Conservation (phyloP, 2,888 invertebrate genomes). For the Sarcophaga carnaria region DNA sequence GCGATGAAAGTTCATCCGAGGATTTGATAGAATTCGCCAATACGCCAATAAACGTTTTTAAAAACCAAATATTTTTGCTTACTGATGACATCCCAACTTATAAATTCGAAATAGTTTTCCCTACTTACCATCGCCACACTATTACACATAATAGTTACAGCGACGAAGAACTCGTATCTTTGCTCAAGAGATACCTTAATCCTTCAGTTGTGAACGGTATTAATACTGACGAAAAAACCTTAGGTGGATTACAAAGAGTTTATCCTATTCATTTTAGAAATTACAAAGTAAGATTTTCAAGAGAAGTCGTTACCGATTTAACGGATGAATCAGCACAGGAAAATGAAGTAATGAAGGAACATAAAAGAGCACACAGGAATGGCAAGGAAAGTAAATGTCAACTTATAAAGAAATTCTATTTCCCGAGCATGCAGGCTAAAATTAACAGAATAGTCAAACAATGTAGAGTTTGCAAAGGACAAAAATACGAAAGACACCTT, state of each 20-base stretch:
- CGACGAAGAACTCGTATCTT: not conserved
- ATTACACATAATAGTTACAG: not conserved
- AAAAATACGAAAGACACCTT: too few species aligned
- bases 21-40: too few species aligned
- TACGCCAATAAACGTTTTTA: too few species aligned
- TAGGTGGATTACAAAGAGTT: not conserved
- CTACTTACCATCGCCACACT: constrained; percentile 31
- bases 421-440: too few species aligned
- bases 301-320: not conserved
- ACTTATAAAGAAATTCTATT: too few species aligned
- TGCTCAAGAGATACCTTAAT: constrained; percentile 23
- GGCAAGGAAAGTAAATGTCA: too few species aligned
- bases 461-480: too few species aligned
- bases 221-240: too few species aligned
- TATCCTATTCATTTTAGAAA: constrained; percentile 12
- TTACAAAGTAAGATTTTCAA: constrained; percentile 1
- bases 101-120: constrained; percentile 16
- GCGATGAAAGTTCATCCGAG: too few species aligned
- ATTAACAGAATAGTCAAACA: too few species aligned
- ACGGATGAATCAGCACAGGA: not conserved
- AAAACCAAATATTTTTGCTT: too few species aligned
- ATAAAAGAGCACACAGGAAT: constrained; percentile 8
- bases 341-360: constrained; percentile 4
- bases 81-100: too few species aligned
- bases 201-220: not conserved